Evolutionary conservation across 2,888 invertebrate species (phyloP).

Genomic region (Sphaeridia pumilis): DNA sequence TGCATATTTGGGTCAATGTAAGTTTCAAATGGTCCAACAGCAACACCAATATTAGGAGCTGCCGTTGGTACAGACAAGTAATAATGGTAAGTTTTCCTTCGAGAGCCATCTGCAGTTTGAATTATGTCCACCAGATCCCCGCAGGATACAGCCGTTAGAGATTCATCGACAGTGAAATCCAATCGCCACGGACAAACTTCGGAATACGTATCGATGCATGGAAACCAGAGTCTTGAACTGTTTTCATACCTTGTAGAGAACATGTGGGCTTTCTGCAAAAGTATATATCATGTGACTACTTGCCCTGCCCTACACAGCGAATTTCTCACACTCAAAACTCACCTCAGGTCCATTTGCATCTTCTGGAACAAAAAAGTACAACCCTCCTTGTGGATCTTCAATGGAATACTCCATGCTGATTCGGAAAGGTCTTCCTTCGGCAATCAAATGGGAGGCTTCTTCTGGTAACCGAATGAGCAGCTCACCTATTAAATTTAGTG

Average conservation of each 20-base stretch:
- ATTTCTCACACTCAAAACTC: no score
- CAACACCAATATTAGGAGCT: conserved; percentile 93
- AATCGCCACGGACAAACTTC: conserved; percentile 98
- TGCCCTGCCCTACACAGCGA: no score
- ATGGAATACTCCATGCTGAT: conserved; percentile 87
- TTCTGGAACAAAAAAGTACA: conserved; percentile 87
- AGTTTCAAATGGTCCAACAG: conserved; percentile 92
- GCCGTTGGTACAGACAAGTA: conserved; percentile 81
- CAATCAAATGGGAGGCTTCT: conserved; percentile 69
- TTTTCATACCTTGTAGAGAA: conserved; percentile 84
- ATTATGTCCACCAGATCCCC: conserved; percentile 90
- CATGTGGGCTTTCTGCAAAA: conserved; percentile 69
- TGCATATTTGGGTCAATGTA: conserved; percentile 96
- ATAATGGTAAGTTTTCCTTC: conserved; percentile 82
- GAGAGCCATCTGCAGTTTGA: conserved; percentile 76
- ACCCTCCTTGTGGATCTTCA: conserved; percentile 82
- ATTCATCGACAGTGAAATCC: conserved; percentile 90
- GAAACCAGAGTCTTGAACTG: conserved; percentile 92
- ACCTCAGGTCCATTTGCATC: conserved; percentile 75
- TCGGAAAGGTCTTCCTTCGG: conserved; percentile 68
- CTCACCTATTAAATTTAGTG: conserved; percentile 66
- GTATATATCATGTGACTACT: no score
- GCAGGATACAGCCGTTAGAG: conserved; percentile 85
- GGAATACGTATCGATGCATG: conserved; percentile 91
- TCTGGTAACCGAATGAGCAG: conserved; percentile 74